Conservation (phyloP, 2,797 vertebrate genomes). For the Galaxias olidus region DNA sequence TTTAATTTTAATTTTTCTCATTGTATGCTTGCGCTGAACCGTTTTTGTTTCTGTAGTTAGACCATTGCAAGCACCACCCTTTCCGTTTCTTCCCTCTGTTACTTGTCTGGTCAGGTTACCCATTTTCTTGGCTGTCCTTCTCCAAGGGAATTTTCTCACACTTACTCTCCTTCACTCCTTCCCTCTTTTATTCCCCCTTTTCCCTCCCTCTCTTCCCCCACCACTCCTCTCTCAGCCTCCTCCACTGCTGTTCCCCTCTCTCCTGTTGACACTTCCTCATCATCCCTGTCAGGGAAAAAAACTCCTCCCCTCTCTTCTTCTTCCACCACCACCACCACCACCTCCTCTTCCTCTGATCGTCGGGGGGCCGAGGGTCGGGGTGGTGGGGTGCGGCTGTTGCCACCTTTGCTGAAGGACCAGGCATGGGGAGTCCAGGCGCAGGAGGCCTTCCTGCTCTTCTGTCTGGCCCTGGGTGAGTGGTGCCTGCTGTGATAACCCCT, state of each 20-base stretch:
- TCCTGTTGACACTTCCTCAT: conserved; percentile 82
- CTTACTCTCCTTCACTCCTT: conserved; percentile 71
- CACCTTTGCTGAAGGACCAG: conserved; percentile 93
- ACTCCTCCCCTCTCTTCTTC: conserved; percentile 67
- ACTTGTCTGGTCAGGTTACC: conserved; percentile 31
- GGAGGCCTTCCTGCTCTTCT: conserved; percentile 91
- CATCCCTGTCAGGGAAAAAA: conserved; percentile 75
- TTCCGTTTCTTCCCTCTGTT: conserved; percentile 6
- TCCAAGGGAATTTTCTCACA: too few species aligned
- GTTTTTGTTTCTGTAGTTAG: conserved; percentile 45
- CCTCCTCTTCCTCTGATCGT: conserved; percentile 74
- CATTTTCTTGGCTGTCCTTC: conserved; percentile 44
- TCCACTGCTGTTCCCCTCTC: conserved; percentile 73
- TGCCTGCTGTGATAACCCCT: conserved; percentile 54
- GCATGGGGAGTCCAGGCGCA: conserved; percentile 83
- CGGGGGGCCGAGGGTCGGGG: conserved; percentile 70
- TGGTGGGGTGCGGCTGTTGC: conserved; percentile 81
- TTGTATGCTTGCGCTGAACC: conserved; percentile 30
- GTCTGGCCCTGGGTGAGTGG: conserved; percentile 93
- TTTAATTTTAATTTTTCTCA: conserved; percentile 22
- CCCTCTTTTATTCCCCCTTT: conserved; percentile 55
- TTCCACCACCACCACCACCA: conserved; percentile 57
- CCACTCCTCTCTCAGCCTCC: conserved; percentile 85
- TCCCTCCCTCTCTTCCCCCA: conserved; percentile 29
- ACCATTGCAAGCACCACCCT: conserved; percentile 33